These are phyloP conservation scores for Phrynosoma platyrhinos DNA, from an alignment of 2,113 vertebrate genomes.

Conservation along the genomic window DNA sequence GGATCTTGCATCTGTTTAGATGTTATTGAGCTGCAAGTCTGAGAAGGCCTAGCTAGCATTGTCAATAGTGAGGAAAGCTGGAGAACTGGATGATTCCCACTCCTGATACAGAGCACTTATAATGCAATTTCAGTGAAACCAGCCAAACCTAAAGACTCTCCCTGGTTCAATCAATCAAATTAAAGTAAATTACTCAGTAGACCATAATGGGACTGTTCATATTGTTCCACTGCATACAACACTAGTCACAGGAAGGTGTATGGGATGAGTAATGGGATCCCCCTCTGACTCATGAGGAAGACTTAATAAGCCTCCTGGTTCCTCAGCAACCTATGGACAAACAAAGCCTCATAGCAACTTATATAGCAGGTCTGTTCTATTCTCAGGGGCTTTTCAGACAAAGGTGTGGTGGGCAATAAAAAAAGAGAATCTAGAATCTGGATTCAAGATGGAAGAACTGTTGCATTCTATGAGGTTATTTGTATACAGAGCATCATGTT, in stretches of 20 bases:
- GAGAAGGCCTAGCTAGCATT: no score
- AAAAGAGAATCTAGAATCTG: background rate
- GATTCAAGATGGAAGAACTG: no score
- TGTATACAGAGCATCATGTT: no score
- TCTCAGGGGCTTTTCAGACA: background rate
- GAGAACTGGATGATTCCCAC: no score
- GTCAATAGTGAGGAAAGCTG: no score
- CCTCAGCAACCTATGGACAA: background rate
- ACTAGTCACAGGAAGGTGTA: background rate
- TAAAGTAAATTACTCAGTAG: background rate
- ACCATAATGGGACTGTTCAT: background rate
- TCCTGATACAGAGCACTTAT: background rate
- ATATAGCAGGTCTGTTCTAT: background rate
- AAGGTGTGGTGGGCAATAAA: background rate
- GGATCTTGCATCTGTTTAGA: no score
- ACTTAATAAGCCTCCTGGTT: no score
- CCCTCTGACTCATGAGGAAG: background rate
- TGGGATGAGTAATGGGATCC: background rate
- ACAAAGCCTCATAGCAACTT: constrained; percentile 8
- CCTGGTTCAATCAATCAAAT: background rate
- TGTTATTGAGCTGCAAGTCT: no score
- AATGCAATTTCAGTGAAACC: background rate
- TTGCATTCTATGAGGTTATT: background rate
- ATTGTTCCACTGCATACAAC: background rate
- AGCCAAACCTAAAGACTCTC: background rate